Base-by-base conservation (phyloP, 2,797 vertebrate genomes). In the Trachops cirrhosus region DNA sequence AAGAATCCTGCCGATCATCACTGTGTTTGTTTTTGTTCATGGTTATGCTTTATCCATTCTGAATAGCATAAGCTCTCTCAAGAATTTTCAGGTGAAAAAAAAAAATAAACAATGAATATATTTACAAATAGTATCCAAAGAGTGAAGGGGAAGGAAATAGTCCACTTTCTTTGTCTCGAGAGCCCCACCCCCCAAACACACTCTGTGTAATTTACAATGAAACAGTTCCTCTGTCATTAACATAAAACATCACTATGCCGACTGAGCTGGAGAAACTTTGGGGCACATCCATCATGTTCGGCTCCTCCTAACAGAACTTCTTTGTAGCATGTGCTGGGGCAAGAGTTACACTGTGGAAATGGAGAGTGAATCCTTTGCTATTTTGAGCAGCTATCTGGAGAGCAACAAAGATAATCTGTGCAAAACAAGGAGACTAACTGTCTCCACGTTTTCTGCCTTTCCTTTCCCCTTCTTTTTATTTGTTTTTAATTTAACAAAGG, bases 401-500 rank as follows among this genome's bases (percentile, higher is more conserved):
- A 52, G 7, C 44, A 26, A 11, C 24, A 77, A 44, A 79, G 19
- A 46, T 29, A 22, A 52, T 39, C 37, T 59, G 6, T 8, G 0
- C 9, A n/a, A 10, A 14, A 9, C 9, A 37, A 48, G 84, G 29
- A 34, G 9, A 16, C 12, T 39, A 3, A 44, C 5, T 18, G 11
- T 62, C 21, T 77, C 39, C 52, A 68, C 34, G 2, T 89, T 92
- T 46, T 87, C 54, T 74, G 24, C 67, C 34, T 64, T 77, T 70
- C 37, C 21, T 74, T 68, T 0, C 21, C 11, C 32, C 24, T 4
- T 37, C 3, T 68, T 73, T 77, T 18, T 54, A 71, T 48, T 48
- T 57, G 9, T 52, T 70, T 90, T 78, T 57, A 73, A 74, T 92
- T 95, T 85, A 73, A 79, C 90, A 64, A 94, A 39, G 41, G 39